A percentile compares a stretch with the other conserved stretches of the same genome.
These are phyloP conservation scores for Dicaeum eximium DNA, from an alignment of 2,113 vertebrate species.

Conservation along the genomic window DNA sequence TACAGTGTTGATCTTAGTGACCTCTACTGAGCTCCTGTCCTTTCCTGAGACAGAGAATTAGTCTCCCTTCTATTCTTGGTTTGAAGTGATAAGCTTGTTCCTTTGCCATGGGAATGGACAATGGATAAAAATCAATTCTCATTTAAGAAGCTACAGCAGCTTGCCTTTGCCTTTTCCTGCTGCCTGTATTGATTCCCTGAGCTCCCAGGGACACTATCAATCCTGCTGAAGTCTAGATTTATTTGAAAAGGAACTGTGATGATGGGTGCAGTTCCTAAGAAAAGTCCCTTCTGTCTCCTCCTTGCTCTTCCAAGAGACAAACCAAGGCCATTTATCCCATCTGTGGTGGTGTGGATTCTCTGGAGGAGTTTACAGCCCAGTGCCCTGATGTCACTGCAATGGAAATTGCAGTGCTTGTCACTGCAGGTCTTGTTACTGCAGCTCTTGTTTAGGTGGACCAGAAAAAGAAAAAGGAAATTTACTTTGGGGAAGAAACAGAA, in stretches of 20 bases:
- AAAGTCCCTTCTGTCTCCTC: neutral
- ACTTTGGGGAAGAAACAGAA: neutral
- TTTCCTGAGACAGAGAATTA: slow-evolving; percentile 59
- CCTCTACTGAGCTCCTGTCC: slow-evolving; percentile 44
- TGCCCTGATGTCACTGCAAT: neutral
- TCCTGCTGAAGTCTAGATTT: neutral
- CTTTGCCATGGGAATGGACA: slow-evolving; percentile 43
- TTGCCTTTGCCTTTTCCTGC: slow-evolving; percentile 47
- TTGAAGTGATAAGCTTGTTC: slow-evolving; percentile 66
- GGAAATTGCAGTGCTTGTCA: neutral
- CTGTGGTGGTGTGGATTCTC: neutral
- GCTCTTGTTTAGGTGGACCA: neutral
- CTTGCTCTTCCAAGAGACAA: neutral
- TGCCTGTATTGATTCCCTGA: slow-evolving; percentile 50
- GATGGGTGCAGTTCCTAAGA: neutral
- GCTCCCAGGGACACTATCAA: slow-evolving; percentile 10
- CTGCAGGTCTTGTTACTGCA: neutral
- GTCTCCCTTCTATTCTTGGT: slow-evolving; percentile 42
- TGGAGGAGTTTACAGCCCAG: neutral
- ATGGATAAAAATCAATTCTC: slow-evolving; percentile 68
- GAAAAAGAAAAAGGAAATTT: neutral
- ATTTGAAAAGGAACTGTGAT: neutral
- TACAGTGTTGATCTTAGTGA: slow-evolving; percentile 55
- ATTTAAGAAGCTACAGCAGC: slow-evolving; percentile 61
- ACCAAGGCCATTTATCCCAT: neutral